Percentiles rank a stretch among this genome's conserved stretches.
These are phyloP conservation scores for Brevimyrus niger DNA, from an alignment of 2,113 vertebrate genomes.

Conservation along the genomic window DNA sequence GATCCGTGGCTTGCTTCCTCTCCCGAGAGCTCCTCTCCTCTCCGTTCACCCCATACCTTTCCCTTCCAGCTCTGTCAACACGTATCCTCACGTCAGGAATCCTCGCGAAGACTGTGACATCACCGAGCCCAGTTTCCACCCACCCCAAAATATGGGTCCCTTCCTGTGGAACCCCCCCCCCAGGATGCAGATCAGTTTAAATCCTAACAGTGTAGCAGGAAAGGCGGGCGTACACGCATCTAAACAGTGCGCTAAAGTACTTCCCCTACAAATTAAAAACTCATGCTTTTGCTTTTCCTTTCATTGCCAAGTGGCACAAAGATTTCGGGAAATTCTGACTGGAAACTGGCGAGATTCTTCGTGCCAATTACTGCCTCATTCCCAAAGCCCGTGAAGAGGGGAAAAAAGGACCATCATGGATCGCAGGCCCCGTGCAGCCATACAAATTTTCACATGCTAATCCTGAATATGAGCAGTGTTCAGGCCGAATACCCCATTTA, in stretches of 20 bases:
- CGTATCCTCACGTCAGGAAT: not conserved
- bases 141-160: slow-evolving; percentile 30
- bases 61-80: not conserved
- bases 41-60: not conserved
- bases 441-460: not conserved
- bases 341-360: not conserved
- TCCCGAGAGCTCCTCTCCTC: slow-evolving; percentile 12
- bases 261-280: not conserved
- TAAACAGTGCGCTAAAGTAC: not conserved
- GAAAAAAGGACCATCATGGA: not conserved
- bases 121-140: not conserved
- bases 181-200: not conserved
- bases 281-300: not conserved
- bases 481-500: not conserved
- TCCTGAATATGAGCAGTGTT: not conserved
- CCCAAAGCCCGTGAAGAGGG: not conserved
- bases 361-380: not conserved
- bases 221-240: too few relatives aligned
- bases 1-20: slow-evolving; percentile 40
- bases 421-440: not conserved
- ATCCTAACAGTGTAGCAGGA: not conserved
- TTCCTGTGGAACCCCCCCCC: not conserved
- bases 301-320: not conserved
- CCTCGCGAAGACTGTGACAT: not conserved
- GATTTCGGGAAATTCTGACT: not conserved